phyloP scores from a whole-genome alignment of 2,888 invertebrate species.

The Bellardia pandia region DNA sequence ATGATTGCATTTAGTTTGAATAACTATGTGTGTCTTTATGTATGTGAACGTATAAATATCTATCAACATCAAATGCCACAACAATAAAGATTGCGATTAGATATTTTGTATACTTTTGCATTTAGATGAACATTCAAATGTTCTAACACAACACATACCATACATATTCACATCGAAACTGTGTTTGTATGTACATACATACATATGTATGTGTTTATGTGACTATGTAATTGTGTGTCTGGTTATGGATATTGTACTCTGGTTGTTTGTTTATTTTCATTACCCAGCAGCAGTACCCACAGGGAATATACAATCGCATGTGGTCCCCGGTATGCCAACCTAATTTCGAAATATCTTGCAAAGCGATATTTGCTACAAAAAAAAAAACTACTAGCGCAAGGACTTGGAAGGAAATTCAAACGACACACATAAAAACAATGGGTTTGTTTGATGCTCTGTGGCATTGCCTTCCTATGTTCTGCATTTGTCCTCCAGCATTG shows the following conservation, averaged over 20 bases:
- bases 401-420: slow-evolving; percentile 8
- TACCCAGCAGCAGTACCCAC: slow-evolving; percentile 50
- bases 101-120: slow-evolving; percentile 58
- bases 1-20: background rate
- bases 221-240: background rate
- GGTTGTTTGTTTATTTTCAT: slow-evolving; percentile 41
- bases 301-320: slow-evolving; percentile 48
- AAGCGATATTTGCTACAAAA: slow-evolving; percentile 24
- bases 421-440: slow-evolving; percentile 33
- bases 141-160: background rate
- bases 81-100: slow-evolving; percentile 57
- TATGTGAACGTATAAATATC: slow-evolving; percentile 34
- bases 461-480: slow-evolving; percentile 10
- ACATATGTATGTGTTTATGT: background rate
- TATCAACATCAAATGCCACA: slow-evolving; percentile 60
- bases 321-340: slow-evolving; percentile 42
- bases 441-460: slow-evolving; percentile 19
- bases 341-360: slow-evolving; percentile 46
- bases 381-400: background rate
- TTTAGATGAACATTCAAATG: slow-evolving; percentile 25
- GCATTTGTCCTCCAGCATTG: slow-evolving; percentile 21
- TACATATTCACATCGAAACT: background rate
- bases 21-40: slow-evolving; percentile 8
- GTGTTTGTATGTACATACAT: background rate
- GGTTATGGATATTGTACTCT: slow-evolving; percentile 22